These are phyloP conservation scores for Hestina assimilis DNA, from an alignment of 1,140 invertebrate genomes.

Conservation along the genomic window DNA sequence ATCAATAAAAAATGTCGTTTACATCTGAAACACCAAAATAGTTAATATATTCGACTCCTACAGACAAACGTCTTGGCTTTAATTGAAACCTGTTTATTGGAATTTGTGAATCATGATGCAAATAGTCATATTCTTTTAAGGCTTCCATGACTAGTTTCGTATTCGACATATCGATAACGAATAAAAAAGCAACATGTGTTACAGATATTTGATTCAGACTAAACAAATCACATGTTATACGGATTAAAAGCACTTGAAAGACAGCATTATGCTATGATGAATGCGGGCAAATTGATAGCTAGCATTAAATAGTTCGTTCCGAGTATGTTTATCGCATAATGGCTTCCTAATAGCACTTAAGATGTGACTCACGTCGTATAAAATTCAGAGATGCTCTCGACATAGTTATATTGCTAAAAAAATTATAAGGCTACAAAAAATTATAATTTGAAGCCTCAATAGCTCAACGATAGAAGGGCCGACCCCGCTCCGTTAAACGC, in stretches of 20 bases:
- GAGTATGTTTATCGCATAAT: neutral
- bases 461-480: too few relatives aligned
- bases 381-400: constrained; percentile 4
- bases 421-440: too few relatives aligned
- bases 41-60: neutral
- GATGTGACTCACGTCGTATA: constrained; percentile 1
- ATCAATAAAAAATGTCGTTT: neutral
- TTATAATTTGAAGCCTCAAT: too few relatives aligned
- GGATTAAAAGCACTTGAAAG: neutral
- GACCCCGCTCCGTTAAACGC: too few relatives aligned
- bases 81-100: neutral
- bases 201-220: too few relatives aligned
- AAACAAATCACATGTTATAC: neutral
- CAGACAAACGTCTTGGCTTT: neutral
- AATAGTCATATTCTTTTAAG: neutral
- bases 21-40: too few relatives aligned
- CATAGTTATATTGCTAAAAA: too few relatives aligned
- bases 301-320: constrained; percentile 3
- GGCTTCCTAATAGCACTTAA: constrained; percentile 4
- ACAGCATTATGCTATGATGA: neutral
- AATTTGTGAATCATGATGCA: neutral
- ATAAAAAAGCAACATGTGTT: too few relatives aligned
- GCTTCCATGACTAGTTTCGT: neutral
- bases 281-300: neutral
- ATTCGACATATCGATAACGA: neutral